Base-by-base conservation (phyloP, 2,797 vertebrate species). In the Clarias laeviceps region DNA sequence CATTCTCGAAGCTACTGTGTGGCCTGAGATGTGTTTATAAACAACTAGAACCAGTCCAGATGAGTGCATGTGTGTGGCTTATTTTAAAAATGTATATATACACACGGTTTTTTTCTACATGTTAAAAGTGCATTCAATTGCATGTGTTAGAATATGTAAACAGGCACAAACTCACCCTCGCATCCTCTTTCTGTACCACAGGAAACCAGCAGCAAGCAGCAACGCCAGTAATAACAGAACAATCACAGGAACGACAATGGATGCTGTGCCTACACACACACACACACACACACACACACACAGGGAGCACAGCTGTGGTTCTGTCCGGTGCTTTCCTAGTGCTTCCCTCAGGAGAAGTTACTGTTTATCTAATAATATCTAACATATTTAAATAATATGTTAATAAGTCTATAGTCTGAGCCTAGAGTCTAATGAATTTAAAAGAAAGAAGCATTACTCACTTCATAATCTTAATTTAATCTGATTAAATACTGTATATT, bases 141-240 rank as follows among this genome's bases (percentile, higher is more conserved):
- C 50, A 56, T 59, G 11, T 22, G 0, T 1, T 22, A 1, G 54
- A 22, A 77, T 57, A 77, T 24, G 54, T 5, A 59, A 59, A 59
- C 24, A 61, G 4, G 34, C 11, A 68, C 29, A 62, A 8, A 92
- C 97, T 97, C 91, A 99, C 98, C 98, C 97, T 93, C 96, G 96
- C 93, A 97, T 97, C 85, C 97, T 94, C 86, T 92, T 96, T 85
- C 95, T 96, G 91, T 99, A 99, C 97, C 98, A 99, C 86, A 97
- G 90, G 27, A 97, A 92, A 0, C 92, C 94, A 88, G 96, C 97
- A 0, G 89, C 95, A 2, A 94, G 91, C 90, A 98, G 90, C 12
- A 98, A 92, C 78, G 96, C 65, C 89, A 98, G 91, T 81, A 99
- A 90, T 79, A 97, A 24, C 91, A 99, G 87, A 20, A 98, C 90